A percentile compares a stretch with the other conserved stretches of the same genome.
These are phyloP conservation scores for Drosophila paranaensis DNA, from an alignment of 2,888 invertebrate genomes.

Conservation along the genomic window DNA sequence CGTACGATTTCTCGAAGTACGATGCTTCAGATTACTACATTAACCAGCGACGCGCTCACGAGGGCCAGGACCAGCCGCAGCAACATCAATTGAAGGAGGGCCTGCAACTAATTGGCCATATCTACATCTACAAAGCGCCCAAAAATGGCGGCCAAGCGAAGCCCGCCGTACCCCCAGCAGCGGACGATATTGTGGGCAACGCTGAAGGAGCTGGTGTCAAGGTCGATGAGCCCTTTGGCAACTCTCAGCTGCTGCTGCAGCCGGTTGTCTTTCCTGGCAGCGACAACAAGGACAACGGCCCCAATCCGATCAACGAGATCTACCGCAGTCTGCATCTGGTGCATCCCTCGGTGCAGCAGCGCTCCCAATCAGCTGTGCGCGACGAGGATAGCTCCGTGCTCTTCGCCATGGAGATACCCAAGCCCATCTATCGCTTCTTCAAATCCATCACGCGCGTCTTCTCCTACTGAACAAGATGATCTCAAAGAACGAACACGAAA, in stretches of 20 bases:
- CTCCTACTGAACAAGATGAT: constrained; percentile 36
- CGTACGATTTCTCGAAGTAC: background rate
- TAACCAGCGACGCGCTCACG: background rate
- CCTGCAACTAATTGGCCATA: constrained; percentile 46
- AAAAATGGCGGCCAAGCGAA: background rate
- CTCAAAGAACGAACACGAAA: background rate
- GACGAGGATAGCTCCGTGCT: constrained; percentile 56
- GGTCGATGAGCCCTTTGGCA: constrained; percentile 15
- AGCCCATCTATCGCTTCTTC: constrained; percentile 69
- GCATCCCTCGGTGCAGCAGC: constrained; percentile 42
- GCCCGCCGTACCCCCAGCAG: background rate
- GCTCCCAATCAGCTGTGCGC: constrained; percentile 36
- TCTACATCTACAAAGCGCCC: constrained; percentile 38
- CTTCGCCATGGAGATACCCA: constrained; percentile 68
- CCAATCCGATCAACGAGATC: constrained; percentile 34
- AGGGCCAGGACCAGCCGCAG: background rate
- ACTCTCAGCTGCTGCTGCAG: constrained; percentile 48
- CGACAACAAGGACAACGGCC: constrained; percentile 6
- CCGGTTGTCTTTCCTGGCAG: constrained; percentile 31
- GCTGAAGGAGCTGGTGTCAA: background rate
- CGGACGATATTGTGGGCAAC: background rate
- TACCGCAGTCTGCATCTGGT: constrained; percentile 38
- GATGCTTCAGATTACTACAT: background rate
- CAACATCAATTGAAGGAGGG: background rate
- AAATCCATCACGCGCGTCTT: constrained; percentile 66